Percentiles rank a stretch among this genome's conserved stretches.
These are phyloP conservation scores for Cetonia aurata DNA, from an alignment of 2,888 invertebrate genomes.

Conservation along the genomic window DNA sequence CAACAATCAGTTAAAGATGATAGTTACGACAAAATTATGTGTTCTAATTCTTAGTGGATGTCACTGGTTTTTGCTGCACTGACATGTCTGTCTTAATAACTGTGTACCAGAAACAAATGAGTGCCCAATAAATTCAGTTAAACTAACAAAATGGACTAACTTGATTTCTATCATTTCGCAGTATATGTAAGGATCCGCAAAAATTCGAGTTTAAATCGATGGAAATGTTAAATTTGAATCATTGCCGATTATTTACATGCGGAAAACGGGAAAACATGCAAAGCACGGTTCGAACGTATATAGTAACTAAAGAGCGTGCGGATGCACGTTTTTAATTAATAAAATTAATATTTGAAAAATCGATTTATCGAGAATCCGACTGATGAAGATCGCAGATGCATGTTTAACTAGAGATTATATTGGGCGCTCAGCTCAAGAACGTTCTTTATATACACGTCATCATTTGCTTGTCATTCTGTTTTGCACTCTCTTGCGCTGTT, in stretches of 20 bases:
- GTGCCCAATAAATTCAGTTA: slow-evolving; percentile 67
- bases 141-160: slow-evolving; percentile 61
- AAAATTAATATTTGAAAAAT: background rate
- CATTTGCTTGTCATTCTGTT: slow-evolving; percentile 54
- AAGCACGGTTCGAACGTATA: slow-evolving; percentile 67
- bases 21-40: slow-evolving; percentile 13
- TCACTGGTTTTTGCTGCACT: slow-evolving; percentile 53
- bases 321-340: background rate
- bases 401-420: slow-evolving; percentile 60
- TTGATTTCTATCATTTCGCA: slow-evolving; percentile 45
- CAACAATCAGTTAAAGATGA: slow-evolving; percentile 12
- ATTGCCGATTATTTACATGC: slow-evolving; percentile 6
- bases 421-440: slow-evolving; percentile 66
- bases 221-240: slow-evolving; percentile 9
- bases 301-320: slow-evolving; percentile 7
- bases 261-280: slow-evolving; percentile 46
- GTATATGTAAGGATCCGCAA: slow-evolving; percentile 18
- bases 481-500: slow-evolving; percentile 54
- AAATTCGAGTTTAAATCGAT: slow-evolving; percentile 19
- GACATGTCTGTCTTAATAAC: slow-evolving; percentile 42
- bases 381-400: slow-evolving; percentile 16
- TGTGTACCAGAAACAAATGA: slow-evolving; percentile 54
- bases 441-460: slow-evolving; percentile 43
- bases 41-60: slow-evolving; percentile 38
- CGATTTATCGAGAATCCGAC: slow-evolving; percentile 9